Evolutionary conservation across 1,140 invertebrate species (phyloP).

Genomic region (Akabosia matsudoensis): DNA sequence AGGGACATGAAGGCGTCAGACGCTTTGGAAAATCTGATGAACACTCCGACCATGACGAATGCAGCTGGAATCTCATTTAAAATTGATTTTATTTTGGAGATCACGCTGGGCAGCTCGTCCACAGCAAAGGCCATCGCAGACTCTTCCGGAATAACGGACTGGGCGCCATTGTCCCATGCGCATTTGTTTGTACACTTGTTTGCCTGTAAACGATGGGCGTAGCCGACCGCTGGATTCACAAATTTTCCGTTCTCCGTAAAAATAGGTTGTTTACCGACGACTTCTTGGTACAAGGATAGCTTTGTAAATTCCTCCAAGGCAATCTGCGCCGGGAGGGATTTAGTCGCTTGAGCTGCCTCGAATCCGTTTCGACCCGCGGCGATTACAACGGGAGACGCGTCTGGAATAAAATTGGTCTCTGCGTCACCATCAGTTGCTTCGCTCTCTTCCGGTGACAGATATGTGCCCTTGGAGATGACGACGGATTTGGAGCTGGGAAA

Average conservation of each 20-base stretch:
- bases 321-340: background rate
- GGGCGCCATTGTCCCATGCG: background rate
- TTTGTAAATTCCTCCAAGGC: background rate
- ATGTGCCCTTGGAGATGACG: background rate
- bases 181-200: background rate
- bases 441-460: background rate
- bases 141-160: background rate
- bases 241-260: background rate
- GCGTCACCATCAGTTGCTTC: background rate
- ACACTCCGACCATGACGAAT: slow-evolving; percentile 10
- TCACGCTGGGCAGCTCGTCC: background rate
- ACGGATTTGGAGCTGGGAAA: slow-evolving; percentile 7
- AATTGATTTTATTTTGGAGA: background rate
- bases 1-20: background rate
- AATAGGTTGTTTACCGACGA: background rate
- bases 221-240: background rate
- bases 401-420: slow-evolving; percentile 1
- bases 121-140: slow-evolving; percentile 1
- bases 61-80: background rate
- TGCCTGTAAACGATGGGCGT: background rate
- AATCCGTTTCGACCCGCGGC: background rate
- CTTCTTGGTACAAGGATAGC: background rate
- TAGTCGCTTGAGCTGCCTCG: background rate
- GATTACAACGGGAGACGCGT: background rate
- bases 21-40: background rate